Evolutionary conservation across 2,888 invertebrate genomes (phyloP), one percentile per base, ranked within the genome.

Genomic region (Agonum fuliginosum): DNA sequence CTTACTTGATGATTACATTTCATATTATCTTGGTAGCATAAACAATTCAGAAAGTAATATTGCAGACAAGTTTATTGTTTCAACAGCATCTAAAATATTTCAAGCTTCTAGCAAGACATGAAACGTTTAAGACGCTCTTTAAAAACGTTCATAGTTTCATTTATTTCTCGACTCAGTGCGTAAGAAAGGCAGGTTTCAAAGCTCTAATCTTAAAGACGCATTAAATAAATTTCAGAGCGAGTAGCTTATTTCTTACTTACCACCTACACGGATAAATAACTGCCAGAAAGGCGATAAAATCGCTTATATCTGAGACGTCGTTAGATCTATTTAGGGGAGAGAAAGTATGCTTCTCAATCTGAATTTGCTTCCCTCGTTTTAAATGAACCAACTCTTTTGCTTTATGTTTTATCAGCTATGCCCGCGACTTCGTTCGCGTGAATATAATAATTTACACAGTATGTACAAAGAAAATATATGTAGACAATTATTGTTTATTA

Each of bases 141-240:
- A 62, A 62, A 62, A 62, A 30, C n/a, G 27, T 30, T 58, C 27
- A 12, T 58, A 58, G 58, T 30, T 58, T 58, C 58, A 30, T 58
- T 27, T 34, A 51, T 30, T 62, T 54, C 30, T 27, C 12, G 30
- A 30, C 58, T 62, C 30, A 30, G 30, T 62, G 30, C 30, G 30
- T 62, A 17, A 30, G 27, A 27, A 27, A 17, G 14, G 27, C 12
- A 27, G 12, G 17, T 30, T 62, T 14, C 58, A 62, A 30, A 30
- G 17, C 17, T 17, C 30, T 30, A 62, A 62, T 62, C 58, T 62
- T 30, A 10, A n/a, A 12, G n/a, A 24, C 20, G 54, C 54, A 54
- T 54, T 24, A 54, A 54, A 54, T 54, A 54, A 54, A 54, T 54
- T 54, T 24, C 12, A n/a, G n/a, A 54, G n/a, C 24, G n/a, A 54